These are phyloP conservation scores for Tinea semifulvella DNA, from an alignment of 2,888 invertebrate species.

Conservation along the genomic window DNA sequence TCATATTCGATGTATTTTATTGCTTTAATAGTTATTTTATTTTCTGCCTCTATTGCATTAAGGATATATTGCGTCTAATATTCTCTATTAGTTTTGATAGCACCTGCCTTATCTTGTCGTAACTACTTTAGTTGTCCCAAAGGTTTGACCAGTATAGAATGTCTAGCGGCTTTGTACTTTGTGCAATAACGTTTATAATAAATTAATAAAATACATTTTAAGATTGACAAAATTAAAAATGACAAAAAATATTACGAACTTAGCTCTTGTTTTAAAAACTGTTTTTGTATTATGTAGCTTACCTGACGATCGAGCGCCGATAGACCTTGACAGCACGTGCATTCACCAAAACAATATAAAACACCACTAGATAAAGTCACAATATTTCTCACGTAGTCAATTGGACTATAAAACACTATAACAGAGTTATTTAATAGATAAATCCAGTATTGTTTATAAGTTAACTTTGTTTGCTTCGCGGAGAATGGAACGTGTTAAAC, in stretches of 20 bases:
- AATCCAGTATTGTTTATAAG: not conserved
- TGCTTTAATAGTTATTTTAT: too few species aligned
- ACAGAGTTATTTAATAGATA: not conserved
- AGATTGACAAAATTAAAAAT: not conserved
- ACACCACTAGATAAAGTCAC: not conserved
- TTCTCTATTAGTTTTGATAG: too few species aligned
- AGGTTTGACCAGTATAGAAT: too few species aligned
- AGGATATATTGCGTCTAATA: too few species aligned
- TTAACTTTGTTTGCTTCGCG: not conserved
- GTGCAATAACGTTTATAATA: too few species aligned
- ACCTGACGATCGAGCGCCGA: conserved; percentile 5
- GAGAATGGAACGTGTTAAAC: not conserved
- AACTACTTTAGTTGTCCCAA: too few species aligned
- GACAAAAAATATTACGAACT: not conserved
- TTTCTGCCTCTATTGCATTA: too few species aligned
- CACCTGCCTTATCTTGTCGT: too few species aligned
- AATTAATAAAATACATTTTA: too few species aligned
- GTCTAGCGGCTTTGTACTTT: too few species aligned
- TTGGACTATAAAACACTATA: not conserved
- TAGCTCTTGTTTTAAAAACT: not conserved
- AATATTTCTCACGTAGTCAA: not conserved
- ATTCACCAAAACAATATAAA: conserved; percentile 7
- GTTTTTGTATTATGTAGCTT: not conserved
- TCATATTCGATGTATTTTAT: too few species aligned
- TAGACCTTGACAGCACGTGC: not conserved